Evolutionary conservation across 1,140 invertebrate genomes (phyloP).

Genomic region (Cotesia glomerata): DNA sequence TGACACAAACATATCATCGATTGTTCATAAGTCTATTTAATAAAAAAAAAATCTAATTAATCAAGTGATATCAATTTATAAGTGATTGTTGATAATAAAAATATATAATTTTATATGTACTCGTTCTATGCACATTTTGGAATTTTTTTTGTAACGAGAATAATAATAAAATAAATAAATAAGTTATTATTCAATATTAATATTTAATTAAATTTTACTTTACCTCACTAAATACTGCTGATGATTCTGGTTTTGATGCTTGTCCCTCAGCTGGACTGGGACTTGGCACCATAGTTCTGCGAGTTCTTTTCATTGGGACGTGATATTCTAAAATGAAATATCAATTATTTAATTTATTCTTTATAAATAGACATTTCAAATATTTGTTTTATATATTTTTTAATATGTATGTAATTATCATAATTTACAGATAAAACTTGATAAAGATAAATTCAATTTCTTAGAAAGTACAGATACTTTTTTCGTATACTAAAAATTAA

Average conservation of each 20-base stretch:
- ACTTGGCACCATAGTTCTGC: conserved; percentile 57
- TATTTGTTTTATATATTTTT: neutral
- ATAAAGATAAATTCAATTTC: neutral
- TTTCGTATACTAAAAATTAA: neutral
- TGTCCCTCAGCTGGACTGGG: conserved; percentile 59
- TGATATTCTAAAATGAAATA: conserved; percentile 37
- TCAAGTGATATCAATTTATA: too few relatives aligned
- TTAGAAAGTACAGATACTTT: neutral
- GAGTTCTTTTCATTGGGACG: conserved; percentile 50
- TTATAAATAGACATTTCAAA: neutral
- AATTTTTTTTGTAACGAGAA: too few relatives aligned
- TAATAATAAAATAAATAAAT: too few relatives aligned
- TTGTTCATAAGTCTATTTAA: conserved; percentile 52
- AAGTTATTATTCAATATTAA: neutral
- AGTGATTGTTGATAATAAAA: too few relatives aligned
- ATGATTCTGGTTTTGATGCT: conserved; percentile 62
- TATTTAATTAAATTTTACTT: conserved; percentile 26
- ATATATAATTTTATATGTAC: too few relatives aligned
- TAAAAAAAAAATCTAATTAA: conserved; percentile 35
- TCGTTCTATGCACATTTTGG: too few relatives aligned
- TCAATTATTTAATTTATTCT: conserved; percentile 6
- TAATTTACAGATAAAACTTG: too few relatives aligned
- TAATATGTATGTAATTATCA: too few relatives aligned
- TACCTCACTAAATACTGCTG: conserved; percentile 58
- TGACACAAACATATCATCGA: conserved; percentile 62